Conservation (phyloP, 2,797 vertebrate species). For the Garrulus glandarius region DNA sequence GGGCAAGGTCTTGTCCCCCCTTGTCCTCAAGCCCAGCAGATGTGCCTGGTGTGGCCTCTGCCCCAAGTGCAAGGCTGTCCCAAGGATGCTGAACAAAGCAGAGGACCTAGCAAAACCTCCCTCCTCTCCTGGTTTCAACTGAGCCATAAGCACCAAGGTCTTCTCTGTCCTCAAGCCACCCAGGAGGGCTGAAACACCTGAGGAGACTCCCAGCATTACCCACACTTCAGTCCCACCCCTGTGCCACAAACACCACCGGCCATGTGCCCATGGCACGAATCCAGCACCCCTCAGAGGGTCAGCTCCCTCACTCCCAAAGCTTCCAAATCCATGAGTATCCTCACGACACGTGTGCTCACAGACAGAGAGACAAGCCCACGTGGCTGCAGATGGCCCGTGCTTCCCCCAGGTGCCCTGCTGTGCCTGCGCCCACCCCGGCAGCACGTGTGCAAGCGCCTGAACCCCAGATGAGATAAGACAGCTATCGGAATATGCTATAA, state of each 20-base stretch:
- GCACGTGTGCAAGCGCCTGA: not conserved
- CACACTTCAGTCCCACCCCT: not conserved
- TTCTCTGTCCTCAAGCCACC: not conserved
- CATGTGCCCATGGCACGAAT: rapidly evolving
- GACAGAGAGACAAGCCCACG: rapidly evolving
- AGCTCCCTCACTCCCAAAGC: rapidly evolving
- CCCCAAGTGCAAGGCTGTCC: not conserved
- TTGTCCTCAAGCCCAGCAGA: not conserved
- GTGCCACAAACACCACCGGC: rapidly evolving
- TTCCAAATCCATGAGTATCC: not conserved
- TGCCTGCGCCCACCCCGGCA: not conserved
- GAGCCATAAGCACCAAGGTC: rapidly evolving
- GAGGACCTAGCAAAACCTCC: not conserved
- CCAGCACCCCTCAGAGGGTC: not conserved
- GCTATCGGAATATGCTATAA: not conserved
- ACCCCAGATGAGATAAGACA: not conserved
- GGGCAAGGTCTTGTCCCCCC: not conserved
- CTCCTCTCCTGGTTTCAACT: not conserved
- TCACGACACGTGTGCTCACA: rapidly evolving
- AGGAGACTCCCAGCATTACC: not conserved
- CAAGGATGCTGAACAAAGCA: not conserved
- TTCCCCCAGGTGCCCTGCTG: not conserved
- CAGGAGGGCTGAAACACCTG: not conserved
- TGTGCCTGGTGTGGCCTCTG: not conserved
- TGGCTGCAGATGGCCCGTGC: not conserved